phyloP scores from a whole-genome alignment of 2,888 invertebrate genomes.

The Beris morrisii region DNA sequence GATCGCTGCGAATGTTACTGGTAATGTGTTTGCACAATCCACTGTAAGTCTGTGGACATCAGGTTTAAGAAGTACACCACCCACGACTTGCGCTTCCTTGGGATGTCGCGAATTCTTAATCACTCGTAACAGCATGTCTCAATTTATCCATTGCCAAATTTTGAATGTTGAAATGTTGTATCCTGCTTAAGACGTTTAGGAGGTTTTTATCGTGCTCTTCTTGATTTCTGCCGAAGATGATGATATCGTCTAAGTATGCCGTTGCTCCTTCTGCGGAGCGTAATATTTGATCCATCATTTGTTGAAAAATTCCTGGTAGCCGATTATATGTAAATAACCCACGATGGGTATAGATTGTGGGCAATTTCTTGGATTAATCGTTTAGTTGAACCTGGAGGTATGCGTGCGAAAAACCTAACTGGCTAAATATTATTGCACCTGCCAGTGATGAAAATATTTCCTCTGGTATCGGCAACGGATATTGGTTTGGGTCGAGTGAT shows the following conservation, averaged over 20 bases:
- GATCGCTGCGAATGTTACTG: too few species aligned
- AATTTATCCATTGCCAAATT: not conserved
- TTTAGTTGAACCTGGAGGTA: conserved; percentile 23
- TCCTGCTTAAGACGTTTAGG: not conserved
- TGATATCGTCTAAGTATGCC: not conserved
- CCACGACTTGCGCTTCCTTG: not conserved
- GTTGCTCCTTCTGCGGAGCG: not conserved
- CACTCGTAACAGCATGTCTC: conserved; percentile 38
- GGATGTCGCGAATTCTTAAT: conserved; percentile 19
- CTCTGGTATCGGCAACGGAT: conserved; percentile 35
- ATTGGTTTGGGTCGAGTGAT: conserved; percentile 39
- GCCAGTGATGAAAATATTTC: not conserved
- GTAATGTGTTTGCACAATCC: too few species aligned
- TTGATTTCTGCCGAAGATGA: not conserved
- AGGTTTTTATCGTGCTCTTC: too few species aligned
- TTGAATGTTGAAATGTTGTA: not conserved
- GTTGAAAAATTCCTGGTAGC: not conserved
- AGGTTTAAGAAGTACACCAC: not conserved
- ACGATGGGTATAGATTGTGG: not conserved
- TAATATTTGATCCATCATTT: not conserved
- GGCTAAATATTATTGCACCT: not conserved
- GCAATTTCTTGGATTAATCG: conserved; percentile 37
- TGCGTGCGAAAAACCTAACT: not conserved
- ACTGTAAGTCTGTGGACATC: too few species aligned
- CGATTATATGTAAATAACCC: conserved; percentile 36